Conservation (phyloP, 2,888 invertebrate genomes). For the Callimorpha dominula region DNA sequence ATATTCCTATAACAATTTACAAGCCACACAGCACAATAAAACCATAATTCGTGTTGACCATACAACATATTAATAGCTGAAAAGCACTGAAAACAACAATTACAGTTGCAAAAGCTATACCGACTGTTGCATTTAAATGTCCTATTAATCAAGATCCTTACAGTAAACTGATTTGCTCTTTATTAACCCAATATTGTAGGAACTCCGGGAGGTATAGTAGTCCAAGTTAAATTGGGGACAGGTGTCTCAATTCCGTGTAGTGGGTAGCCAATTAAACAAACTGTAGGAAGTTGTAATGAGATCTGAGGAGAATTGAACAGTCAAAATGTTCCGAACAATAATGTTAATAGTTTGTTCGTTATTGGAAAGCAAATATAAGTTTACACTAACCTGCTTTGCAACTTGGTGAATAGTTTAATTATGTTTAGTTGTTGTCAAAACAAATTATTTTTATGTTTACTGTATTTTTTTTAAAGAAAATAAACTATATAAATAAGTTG, state of each 20-base stretch:
- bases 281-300: conserved; percentile 65
- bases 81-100: conserved; percentile 59
- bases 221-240: conserved; percentile 49
- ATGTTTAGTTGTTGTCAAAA: conserved; percentile 14
- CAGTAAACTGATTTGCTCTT: conserved; percentile 22
- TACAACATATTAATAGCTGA: conserved; percentile 56
- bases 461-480: background rate
- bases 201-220: conserved; percentile 24
- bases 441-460: background rate
- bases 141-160: conserved; percentile 50
- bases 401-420: conserved; percentile 25
- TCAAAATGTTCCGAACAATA: conserved; percentile 55
- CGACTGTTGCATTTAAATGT: conserved; percentile 58
- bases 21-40: conserved; percentile 33
- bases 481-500: too few species aligned
- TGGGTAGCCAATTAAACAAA: conserved; percentile 67
- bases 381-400: conserved; percentile 25
- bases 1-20: conserved; percentile 29
- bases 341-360: conserved; percentile 51
- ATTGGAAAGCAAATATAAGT: conserved; percentile 40
- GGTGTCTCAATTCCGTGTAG: conserved; percentile 51
- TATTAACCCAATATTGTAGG: conserved; percentile 19
- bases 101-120: conserved; percentile 51
- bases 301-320: conserved; percentile 63
- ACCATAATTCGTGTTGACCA: conserved; percentile 46